Percentiles rank a stretch among this genome's conserved stretches.
Conservation (phyloP, 1,140 invertebrate species). For the Scaptomyza graminum region DNA sequence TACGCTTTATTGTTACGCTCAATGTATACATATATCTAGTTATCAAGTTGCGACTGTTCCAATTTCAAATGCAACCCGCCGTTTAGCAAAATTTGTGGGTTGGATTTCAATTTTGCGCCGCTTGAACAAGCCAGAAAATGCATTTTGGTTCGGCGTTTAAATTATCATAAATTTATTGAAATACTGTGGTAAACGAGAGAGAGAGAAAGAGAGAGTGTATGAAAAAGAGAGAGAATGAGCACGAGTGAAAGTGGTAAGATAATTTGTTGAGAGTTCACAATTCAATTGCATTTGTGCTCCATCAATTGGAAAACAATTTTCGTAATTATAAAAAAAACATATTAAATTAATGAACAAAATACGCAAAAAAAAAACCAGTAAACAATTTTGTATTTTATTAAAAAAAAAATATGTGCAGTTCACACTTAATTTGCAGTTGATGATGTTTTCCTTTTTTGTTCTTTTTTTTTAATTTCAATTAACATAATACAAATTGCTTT, state of each 20-base stretch:
- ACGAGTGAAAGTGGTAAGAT: not conserved
- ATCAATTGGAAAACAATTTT: constrained; percentile 61
- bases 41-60: constrained; percentile 1
- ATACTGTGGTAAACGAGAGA: constrained; percentile 33
- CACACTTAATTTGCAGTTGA: constrained; percentile 14
- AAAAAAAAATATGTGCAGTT: not conserved
- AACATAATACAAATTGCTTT: constrained; percentile 44
- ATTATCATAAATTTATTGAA: constrained; percentile 45
- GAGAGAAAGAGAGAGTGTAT: not conserved
- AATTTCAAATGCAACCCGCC: not conserved
- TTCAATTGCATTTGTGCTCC: constrained; percentile 46
- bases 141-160: constrained; percentile 14
- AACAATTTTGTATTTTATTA: not conserved
- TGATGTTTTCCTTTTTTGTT: not conserved
- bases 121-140: constrained; percentile 35
- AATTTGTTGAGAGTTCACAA: constrained; percentile 23
- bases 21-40: not conserved
- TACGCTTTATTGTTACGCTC: constrained; percentile 16
- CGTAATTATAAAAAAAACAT: constrained; percentile 43
- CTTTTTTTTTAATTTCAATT: constrained; percentile 8
- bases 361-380: not conserved
- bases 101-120: constrained; percentile 38
- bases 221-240: not conserved
- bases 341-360: constrained; percentile 18
- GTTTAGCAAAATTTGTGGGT: not conserved